phyloP scores from a whole-genome alignment of 2,113 vertebrate species.

The Gracilinanus agilis region DNA sequence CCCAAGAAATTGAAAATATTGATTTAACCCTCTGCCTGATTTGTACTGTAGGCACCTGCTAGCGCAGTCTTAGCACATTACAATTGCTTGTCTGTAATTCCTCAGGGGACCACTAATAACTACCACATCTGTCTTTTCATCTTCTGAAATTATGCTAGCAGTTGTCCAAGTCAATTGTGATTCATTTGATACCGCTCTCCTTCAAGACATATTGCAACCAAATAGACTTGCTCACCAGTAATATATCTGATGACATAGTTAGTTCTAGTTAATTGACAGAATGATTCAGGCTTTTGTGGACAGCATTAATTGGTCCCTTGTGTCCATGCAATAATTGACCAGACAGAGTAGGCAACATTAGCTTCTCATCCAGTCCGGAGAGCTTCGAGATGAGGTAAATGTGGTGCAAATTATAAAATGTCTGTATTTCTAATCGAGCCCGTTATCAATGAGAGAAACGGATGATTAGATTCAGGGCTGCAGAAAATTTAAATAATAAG shows the following conservation, averaged over 20 bases:
- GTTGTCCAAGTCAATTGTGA: slow-evolving; percentile 93
- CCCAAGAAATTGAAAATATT: slow-evolving; percentile 99
- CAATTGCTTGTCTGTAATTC: slow-evolving; percentile 93
- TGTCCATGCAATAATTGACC: slow-evolving; percentile 92
- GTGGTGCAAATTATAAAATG: slow-evolving; percentile 90
- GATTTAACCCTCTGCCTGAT: slow-evolving; percentile 97
- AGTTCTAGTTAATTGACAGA: slow-evolving; percentile 98
- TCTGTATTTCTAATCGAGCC: slow-evolving; percentile 90
- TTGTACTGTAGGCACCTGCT: slow-evolving; percentile 93
- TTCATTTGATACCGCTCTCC: slow-evolving; percentile 92
- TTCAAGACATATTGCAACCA: slow-evolving; percentile 93
- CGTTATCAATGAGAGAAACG: slow-evolving; percentile 83
- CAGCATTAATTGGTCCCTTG: slow-evolving; percentile 97
- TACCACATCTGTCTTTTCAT: slow-evolving; percentile 92
- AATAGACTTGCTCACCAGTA: slow-evolving; percentile 94
- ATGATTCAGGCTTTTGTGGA: slow-evolving; percentile 95
- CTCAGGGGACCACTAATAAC: slow-evolving; percentile 97
- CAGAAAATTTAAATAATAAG: slow-evolving; percentile 80
- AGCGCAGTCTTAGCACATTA: slow-evolving; percentile 94
- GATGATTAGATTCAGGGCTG: slow-evolving; percentile 70
- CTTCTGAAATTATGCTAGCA: slow-evolving; percentile 96
- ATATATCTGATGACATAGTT: slow-evolving; percentile 99
- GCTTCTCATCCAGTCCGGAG: slow-evolving; percentile 87
- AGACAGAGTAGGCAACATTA: slow-evolving; percentile 89
- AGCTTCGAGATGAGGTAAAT: slow-evolving; percentile 89